Evolutionary conservation across 2,797 vertebrate genomes (phyloP), one percentile per base, ranked within the genome.

Genomic region (Xenops minutus): DNA sequence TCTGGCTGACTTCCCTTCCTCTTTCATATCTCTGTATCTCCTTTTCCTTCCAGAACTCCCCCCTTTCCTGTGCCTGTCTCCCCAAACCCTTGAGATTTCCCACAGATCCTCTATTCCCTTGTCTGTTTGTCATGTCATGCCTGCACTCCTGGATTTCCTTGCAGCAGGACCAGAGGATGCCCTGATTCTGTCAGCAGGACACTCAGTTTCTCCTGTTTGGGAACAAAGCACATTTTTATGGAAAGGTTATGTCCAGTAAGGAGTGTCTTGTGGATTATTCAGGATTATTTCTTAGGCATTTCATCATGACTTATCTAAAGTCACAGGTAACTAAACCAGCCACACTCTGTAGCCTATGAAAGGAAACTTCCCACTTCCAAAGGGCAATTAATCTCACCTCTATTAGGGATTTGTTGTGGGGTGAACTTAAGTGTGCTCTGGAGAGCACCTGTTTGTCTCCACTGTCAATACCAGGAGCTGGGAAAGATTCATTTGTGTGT

Each of bases 1-100:
- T 96, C 95, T 96, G 93, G 88, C 89, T 92, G 85, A 95, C 95
- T 97, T 97, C 95, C 95, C 95, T 94, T 93, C 76, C 89, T 92
- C 69, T 92, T 88, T 93, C 88, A 88, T 95, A 96, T 96, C 93
- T 95, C 85, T 93, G 63, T 49, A 71, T 96, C 88, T 94, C 93
- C 93, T 95, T 94, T 97, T 95, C 95, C 94, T 97, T 96, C 88
- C 90, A 96, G 63, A 94, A 62, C 52, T 92, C 91, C 95, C 82
- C 95, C 83, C 92, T 91, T 98, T 95, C 85, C 76, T 97, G 95
- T 94, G 80, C 90, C 96, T 95, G 92, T 74, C 71, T 61, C 75
- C 56, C 30, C 39, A 77, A 44, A 87, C 74, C 72, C 93, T 69
- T 39, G 85, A 94, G 95, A 87, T 90, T 96, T 96, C 94, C 83